Percentiles rank a stretch among this genome's conserved stretches.
Conservation (phyloP, 2,797 vertebrate species). For the Cercopithecus neglectus region DNA sequence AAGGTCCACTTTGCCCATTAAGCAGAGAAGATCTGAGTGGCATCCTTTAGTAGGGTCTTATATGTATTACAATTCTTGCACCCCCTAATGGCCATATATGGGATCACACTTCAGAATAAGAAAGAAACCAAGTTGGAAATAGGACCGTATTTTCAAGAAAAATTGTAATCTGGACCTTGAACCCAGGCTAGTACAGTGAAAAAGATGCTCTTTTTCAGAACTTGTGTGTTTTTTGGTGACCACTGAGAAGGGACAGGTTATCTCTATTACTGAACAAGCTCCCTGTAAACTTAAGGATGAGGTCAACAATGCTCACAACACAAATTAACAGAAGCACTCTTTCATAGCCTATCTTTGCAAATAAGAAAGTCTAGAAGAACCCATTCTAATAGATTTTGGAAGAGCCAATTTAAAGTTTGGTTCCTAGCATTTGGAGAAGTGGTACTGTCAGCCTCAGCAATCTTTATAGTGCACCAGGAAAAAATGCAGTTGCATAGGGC, state of each 20-base stretch:
- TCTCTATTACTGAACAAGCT: background rate
- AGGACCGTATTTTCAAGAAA: background rate
- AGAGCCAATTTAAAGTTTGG: background rate
- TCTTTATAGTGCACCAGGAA: background rate
- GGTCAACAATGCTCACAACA: background rate
- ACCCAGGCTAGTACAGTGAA: background rate
- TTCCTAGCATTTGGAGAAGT: background rate
- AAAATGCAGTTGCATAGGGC: background rate
- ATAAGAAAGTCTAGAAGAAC: background rate
- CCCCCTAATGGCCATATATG: background rate
- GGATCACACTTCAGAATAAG: background rate
- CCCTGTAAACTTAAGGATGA: background rate
- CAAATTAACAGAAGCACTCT: background rate
- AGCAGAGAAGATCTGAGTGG: background rate
- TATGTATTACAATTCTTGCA: background rate
- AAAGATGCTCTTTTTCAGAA: background rate
- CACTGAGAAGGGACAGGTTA: background rate
- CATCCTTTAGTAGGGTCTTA: background rate
- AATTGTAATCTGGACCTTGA: background rate
- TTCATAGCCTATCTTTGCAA: background rate
- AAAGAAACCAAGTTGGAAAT: background rate
- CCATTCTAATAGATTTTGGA: background rate
- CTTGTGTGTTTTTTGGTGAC: background rate
- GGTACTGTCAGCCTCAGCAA: background rate
- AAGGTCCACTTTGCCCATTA: background rate